Evolutionary conservation across 2,797 vertebrate genomes (phyloP).

Genomic region (Amblyraja radiata): DNA sequence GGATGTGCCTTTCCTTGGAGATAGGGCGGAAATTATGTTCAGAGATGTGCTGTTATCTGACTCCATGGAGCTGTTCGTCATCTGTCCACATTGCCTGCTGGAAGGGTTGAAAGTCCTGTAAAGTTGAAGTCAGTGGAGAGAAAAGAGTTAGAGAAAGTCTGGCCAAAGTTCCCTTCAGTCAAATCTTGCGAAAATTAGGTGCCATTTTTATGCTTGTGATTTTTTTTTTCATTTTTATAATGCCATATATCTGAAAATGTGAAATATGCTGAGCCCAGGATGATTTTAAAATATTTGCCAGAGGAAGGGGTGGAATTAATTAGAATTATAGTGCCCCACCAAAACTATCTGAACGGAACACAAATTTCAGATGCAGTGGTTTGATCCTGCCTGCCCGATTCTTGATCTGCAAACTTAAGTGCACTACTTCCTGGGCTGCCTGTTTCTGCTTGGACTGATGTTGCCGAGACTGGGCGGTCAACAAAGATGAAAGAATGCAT

Average conservation of each 20-base stretch:
- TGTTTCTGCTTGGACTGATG: slow-evolving; percentile 75
- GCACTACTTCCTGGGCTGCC: slow-evolving; percentile 65
- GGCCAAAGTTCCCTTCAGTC: slow-evolving; percentile 47
- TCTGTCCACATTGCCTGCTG: slow-evolving; percentile 36
- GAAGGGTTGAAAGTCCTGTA: slow-evolving; percentile 34
- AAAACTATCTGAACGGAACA: slow-evolving; percentile 77
- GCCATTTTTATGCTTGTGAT: slow-evolving; percentile 9
- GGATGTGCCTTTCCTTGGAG: slow-evolving; percentile 37
- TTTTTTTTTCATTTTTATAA: not conserved
- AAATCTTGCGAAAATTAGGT: slow-evolving; percentile 44
- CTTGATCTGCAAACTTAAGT: slow-evolving; percentile 85
- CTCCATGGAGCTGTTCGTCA: slow-evolving; percentile 37
- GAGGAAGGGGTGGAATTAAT: slow-evolving; percentile 57
- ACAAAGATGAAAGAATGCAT: slow-evolving; percentile 20
- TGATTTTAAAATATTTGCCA: not conserved
- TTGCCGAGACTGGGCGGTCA: slow-evolving; percentile 54
- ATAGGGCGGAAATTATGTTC: slow-evolving; percentile 34
- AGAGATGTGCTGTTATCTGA: slow-evolving; percentile 37
- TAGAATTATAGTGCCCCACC: slow-evolving; percentile 89
- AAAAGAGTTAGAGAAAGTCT: slow-evolving; percentile 15
- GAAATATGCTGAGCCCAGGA: slow-evolving; percentile 6
- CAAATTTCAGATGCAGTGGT: slow-evolving; percentile 78
- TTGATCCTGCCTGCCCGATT: slow-evolving; percentile 76
- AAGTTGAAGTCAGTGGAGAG: slow-evolving; percentile 27
- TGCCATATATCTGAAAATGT: slow-evolving; percentile 20